Base-by-base conservation (phyloP, 2,113 vertebrate species). In the Pyxicephalus adspersus region DNA sequence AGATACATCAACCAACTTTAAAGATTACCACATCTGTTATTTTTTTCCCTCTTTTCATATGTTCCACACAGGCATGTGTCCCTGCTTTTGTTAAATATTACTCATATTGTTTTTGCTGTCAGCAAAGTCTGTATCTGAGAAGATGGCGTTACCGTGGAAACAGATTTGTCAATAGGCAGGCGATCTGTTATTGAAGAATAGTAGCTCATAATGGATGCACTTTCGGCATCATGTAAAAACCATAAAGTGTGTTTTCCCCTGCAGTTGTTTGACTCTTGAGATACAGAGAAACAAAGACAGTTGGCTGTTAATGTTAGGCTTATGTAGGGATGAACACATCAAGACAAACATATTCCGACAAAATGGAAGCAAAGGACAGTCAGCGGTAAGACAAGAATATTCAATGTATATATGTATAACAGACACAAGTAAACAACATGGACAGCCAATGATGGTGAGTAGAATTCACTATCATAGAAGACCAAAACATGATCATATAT, bases 111-210 rank as follows among this genome's bases (percentile, higher is more conserved):
- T 17, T 70, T 51, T 19, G n/a, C 4, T 57, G 29, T 45, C n/a
- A 45, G 38, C 38, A 13, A 57, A 72, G 70, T 15, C 16, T 72
- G 26, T 17, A 31, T 57, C 3, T 18, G 13, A 55, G 70, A 6
- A 57, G 57, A 51, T 19, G 19, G 23, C 50, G 70, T 72, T 72
- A 57, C 70, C 31, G 22, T 72, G 70, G 70, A 72, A 72, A 72
- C 70, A 22, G 29, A 52, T 31, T 23, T 55, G 15, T 72, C 22
- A 72, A 31, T 26, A 8, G 26, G 70, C 50, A 55, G 50, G 22
- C 13, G 26, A 16, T 57, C 29, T 57, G 50, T 55, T 55, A 57
- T 20, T 28, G 19, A 31, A 31, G 70, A 18, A 25, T 29, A 26
- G 57, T 28, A 28, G 25, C 22, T 28, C 18, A 31, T 18, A 51